Percentiles rank a stretch among this genome's conserved stretches.
Conservation (phyloP, 2,797 vertebrate species). For the Peromyscus attwateri region DNA sequence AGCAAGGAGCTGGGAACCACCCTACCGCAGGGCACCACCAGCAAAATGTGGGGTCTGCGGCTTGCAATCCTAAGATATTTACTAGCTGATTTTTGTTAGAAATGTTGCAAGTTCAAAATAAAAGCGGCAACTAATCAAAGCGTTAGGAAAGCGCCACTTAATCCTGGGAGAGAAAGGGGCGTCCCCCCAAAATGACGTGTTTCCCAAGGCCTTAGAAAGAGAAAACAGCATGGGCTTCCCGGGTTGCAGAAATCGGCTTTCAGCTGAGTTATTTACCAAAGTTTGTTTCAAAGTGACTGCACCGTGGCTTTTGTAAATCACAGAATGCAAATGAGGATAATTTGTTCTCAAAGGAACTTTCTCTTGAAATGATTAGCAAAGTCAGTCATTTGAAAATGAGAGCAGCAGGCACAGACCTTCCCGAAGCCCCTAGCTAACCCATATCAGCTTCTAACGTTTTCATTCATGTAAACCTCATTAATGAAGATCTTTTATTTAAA, state of each 20-base stretch:
- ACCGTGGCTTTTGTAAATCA: constrained; percentile 69
- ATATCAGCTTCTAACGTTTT: constrained; percentile 90
- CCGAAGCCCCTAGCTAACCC: constrained; percentile 82
- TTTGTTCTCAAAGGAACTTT: constrained; percentile 88
- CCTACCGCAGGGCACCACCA: not conserved
- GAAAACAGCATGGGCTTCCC: not conserved
- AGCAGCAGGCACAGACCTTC: constrained; percentile 38
- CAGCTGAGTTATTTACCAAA: constrained; percentile 47
- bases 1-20: not conserved
- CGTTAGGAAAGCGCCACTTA: constrained; percentile 55
- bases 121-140: constrained; percentile 57
- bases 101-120: constrained; percentile 28
- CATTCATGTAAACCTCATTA: constrained; percentile 92
- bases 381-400: constrained; percentile 87
- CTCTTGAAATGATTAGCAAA: constrained; percentile 90
- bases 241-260: constrained; percentile 47
- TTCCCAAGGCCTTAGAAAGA: constrained; percentile 20
- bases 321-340: constrained; percentile 82
- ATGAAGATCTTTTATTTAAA: constrained; percentile 92
- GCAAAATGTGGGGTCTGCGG: not conserved
- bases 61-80: not conserved
- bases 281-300: constrained; percentile 80
- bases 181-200: not conserved
- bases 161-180: not conserved
- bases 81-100: not conserved